These are phyloP conservation scores for Ophiodon elongatus DNA, from an alignment of 2,113 vertebrate genomes.

Conservation along the genomic window DNA sequence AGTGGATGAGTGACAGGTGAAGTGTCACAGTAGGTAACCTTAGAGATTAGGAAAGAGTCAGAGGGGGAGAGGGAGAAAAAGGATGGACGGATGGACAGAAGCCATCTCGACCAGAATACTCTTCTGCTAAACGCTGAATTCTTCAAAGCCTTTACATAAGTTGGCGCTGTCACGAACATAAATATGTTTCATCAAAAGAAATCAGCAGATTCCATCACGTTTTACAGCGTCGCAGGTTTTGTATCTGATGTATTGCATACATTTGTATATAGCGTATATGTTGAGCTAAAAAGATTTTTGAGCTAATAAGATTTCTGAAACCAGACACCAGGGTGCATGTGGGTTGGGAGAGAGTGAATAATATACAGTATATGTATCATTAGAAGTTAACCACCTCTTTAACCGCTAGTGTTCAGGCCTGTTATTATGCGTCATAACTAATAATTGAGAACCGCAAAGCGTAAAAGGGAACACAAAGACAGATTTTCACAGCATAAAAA, in stretches of 20 bases:
- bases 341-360: slow-evolving; percentile 1
- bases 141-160: background rate
- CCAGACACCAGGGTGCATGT: slow-evolving; percentile 13
- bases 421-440: slow-evolving; percentile 1
- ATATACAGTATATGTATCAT: background rate
- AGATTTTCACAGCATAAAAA: slow-evolving; percentile 46
- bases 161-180: background rate
- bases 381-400: background rate
- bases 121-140: background rate
- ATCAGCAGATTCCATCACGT: background rate
- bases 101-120: background rate
- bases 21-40: slow-evolving; percentile 64
- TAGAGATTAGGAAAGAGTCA: slow-evolving; percentile 55
- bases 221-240: background rate
- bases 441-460: background rate
- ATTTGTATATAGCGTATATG: background rate
- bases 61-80: slow-evolving; percentile 10
- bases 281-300: background rate
- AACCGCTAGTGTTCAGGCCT: background rate
- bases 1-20: slow-evolving; percentile 66
- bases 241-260: background rate
- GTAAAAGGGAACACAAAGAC: slow-evolving; percentile 18
- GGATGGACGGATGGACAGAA: background rate
- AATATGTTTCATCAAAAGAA: background rate
- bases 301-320: too few relatives aligned